Conservation (phyloP, 2,113 vertebrate genomes). For the Arvicanthis niloticus region DNA sequence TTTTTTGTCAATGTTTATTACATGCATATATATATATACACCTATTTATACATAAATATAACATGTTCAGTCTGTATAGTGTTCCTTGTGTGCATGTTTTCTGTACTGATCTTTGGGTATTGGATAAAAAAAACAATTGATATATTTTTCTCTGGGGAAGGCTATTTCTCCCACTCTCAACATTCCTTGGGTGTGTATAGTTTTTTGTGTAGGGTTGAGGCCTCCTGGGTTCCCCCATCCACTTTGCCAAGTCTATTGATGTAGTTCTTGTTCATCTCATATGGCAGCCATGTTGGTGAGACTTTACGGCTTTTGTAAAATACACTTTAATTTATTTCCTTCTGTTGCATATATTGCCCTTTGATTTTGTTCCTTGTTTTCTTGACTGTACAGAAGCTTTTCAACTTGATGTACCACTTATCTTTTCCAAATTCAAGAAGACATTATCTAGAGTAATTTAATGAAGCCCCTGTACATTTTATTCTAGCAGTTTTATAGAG, state of each 20-base stretch:
- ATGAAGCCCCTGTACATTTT: neutral
- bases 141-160: neutral
- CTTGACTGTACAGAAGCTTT: neutral
- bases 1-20: neutral
- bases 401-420: neutral
- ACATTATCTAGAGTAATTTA: neutral
- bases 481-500: neutral
- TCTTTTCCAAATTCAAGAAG: neutral
- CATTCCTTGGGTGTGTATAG: neutral
- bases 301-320: neutral
- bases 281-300: neutral
- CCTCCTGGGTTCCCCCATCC: neutral
- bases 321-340: neutral
- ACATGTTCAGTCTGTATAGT: no score
- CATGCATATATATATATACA: neutral
- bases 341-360: neutral
- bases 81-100: neutral
- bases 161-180: neutral
- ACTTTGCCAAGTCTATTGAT: neutral
- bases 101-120: neutral
- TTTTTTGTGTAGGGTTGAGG: neutral
- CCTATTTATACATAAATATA: neutral
- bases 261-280: neutral
- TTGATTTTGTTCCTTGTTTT: neutral
- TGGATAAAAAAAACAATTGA: neutral